A percentile compares a stretch with the other conserved stretches of the same genome.
These are phyloP conservation scores for Limnothrissa miodon DNA, from an alignment of 2,113 vertebrate species.

Conservation along the genomic window DNA sequence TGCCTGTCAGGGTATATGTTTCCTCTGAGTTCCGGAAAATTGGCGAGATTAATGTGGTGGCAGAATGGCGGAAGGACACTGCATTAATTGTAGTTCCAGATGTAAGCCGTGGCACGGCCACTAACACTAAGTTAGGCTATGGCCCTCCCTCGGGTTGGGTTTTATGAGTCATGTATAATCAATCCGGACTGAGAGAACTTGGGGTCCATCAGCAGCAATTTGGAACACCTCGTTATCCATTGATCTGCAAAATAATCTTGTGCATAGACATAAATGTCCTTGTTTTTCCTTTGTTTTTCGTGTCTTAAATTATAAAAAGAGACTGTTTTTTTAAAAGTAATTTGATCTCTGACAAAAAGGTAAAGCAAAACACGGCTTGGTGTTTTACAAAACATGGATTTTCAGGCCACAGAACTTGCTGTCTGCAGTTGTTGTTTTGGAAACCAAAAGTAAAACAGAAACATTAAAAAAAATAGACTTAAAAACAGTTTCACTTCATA, in stretches of 20 bases:
- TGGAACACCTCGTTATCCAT: constrained; percentile 71
- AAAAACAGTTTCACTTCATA: background rate
- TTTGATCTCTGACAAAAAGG: background rate
- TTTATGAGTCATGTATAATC: constrained; percentile 73
- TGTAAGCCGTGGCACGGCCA: constrained; percentile 49
- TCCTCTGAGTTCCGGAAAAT: constrained; percentile 70
- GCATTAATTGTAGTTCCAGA: constrained; percentile 73
- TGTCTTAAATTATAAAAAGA: background rate
- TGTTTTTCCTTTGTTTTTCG: background rate
- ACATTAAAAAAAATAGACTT: too few relatives aligned
- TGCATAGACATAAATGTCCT: background rate
- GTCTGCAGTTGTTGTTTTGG: background rate
- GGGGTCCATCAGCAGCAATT: constrained; percentile 64
- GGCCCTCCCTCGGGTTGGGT: constrained; percentile 22
- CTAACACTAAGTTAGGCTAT: constrained; percentile 40
- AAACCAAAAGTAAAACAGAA: background rate
- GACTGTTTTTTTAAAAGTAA: background rate
- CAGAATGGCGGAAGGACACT: constrained; percentile 57
- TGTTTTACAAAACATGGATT: background rate
- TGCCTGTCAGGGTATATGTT: constrained; percentile 64
- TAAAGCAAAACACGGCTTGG: too few relatives aligned
- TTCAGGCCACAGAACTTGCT: background rate
- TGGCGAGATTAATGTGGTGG: constrained; percentile 67
- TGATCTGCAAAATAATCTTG: constrained; percentile 28
- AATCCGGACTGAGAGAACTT: constrained; percentile 53